Evolutionary conservation across 2,888 invertebrate species (phyloP), one percentile per base, ranked within the genome.

Genomic region (Eledone cirrhosa): DNA sequence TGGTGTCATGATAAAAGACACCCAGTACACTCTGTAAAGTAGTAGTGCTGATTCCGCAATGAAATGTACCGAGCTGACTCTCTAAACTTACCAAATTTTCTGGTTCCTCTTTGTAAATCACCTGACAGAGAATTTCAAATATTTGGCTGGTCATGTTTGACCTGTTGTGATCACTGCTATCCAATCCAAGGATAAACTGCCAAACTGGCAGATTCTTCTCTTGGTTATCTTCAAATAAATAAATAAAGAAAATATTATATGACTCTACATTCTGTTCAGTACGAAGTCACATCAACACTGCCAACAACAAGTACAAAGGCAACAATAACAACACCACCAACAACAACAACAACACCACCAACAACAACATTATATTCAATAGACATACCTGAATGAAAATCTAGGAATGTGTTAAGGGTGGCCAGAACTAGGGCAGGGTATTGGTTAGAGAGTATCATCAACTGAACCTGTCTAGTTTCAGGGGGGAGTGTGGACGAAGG

Each of bases 71-170:
- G n/a, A n/a, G n/a, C n/a, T n/a, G n/a, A n/a, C n/a, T n/a, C n/a
- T n/a, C n/a, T n/a, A n/a, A 76, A 76, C 76, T 33, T 24, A 76
- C 76, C 76, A 76, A 27, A 19, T 76, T 47, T 24, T 76, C 27
- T 19, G 76, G 76, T 8, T 48, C 48, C 47, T 76, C 76, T n/a
- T 47, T 47, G 48, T 47, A 76, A 47, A 76, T 29, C 24, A 76
- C 29, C 14, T 76, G 48, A 29, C 76, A 76, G 7, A 76, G 14
- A 48, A 48, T 76, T 16, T 76, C 76, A 76, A 76, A 76, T 19
- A 76, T 11, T 14, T 48, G 48, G 27, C 41, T n/a, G 24, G 24
- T 48, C 24, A 76, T 48, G 22, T 48, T 48, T 11, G 47, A 47
- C 29, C 47, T 48, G 27, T 76, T 47, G 11, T 24, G 29, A 24